Evolutionary conservation across 2,797 vertebrate genomes (phyloP).

Genomic region (Dallia pectoralis): DNA sequence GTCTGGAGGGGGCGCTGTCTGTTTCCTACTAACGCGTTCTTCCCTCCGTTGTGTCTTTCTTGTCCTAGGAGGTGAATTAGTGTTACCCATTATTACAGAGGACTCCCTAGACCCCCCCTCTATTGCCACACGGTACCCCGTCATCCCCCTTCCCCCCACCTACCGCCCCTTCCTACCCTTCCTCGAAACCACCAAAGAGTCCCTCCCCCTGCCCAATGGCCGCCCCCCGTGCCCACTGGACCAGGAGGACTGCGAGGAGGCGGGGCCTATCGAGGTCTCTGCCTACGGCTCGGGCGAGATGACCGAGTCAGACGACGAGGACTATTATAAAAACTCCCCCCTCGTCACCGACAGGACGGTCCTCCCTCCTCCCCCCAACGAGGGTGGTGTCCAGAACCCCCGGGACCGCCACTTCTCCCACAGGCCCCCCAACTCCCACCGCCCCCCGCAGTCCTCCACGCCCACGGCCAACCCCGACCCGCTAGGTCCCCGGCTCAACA

Average conservation of each 20-base stretch:
- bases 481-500: slow-evolving; percentile 68
- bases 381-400: slow-evolving; percentile 69
- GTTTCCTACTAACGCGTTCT: slow-evolving; percentile 58
- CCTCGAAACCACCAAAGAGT: slow-evolving; percentile 88
- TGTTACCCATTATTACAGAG: slow-evolving; percentile 94
- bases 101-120: slow-evolving; percentile 92
- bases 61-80: slow-evolving; percentile 94
- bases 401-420: slow-evolving; percentile 72
- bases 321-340: slow-evolving; percentile 88
- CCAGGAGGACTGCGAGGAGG: slow-evolving; percentile 90
- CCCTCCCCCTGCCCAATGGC: slow-evolving; percentile 79
- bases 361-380: slow-evolving; percentile 77
- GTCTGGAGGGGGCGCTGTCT: slow-evolving; percentile 24
- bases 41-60: slow-evolving; percentile 76
- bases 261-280: slow-evolving; percentile 81
- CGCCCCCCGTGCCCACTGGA: slow-evolving; percentile 80
- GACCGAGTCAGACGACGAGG: slow-evolving; percentile 92
- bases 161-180: slow-evolving; percentile 87
- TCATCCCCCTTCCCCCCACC: slow-evolving; percentile 87
- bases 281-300: slow-evolving; percentile 92
- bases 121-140: slow-evolving; percentile 87
- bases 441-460: slow-evolving; percentile 65
- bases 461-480: slow-evolving; percentile 71
- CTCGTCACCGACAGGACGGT: slow-evolving; percentile 89
- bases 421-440: slow-evolving; percentile 69